Evolutionary conservation across 2,113 vertebrate genomes (phyloP).

Genomic region (Notechis scutatus): DNA sequence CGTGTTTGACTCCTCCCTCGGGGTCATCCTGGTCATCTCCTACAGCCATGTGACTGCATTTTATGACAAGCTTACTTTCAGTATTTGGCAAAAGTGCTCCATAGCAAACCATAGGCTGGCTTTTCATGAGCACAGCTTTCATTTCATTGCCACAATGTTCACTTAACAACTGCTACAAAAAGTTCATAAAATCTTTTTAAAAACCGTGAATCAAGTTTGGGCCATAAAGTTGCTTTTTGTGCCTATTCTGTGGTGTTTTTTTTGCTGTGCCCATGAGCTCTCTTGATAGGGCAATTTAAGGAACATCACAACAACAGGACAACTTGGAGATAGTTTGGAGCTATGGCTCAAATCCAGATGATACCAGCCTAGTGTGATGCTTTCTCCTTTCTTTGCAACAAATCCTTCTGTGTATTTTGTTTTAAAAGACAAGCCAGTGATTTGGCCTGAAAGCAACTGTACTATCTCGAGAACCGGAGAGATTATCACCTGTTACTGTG

Average conservation of each 20-base stretch:
- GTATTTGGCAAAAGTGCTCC: background rate
- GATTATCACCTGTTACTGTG: conserved; percentile 62
- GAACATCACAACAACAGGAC: background rate
- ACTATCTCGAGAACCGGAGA: conserved; percentile 27
- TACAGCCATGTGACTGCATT: no score
- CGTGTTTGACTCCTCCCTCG: no score
- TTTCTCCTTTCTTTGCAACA: background rate
- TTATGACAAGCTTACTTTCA: background rate
- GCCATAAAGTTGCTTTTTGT: background rate
- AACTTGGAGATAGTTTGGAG: background rate
- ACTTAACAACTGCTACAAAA: background rate
- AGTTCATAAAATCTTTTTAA: background rate
- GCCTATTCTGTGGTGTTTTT: background rate
- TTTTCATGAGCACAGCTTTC: background rate
- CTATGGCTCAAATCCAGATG: background rate
- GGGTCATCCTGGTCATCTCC: no score
- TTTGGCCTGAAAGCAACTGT: conserved; percentile 60
- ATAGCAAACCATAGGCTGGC: background rate
- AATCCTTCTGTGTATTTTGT: background rate
- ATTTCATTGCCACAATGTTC: background rate
- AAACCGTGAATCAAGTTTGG: background rate
- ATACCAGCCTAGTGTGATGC: background rate
- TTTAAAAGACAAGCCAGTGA: conserved; percentile 11
- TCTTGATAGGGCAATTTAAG: background rate
- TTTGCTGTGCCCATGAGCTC: background rate